Conservation (phyloP, 2,888 invertebrate species). For the Andrena fulva region DNA sequence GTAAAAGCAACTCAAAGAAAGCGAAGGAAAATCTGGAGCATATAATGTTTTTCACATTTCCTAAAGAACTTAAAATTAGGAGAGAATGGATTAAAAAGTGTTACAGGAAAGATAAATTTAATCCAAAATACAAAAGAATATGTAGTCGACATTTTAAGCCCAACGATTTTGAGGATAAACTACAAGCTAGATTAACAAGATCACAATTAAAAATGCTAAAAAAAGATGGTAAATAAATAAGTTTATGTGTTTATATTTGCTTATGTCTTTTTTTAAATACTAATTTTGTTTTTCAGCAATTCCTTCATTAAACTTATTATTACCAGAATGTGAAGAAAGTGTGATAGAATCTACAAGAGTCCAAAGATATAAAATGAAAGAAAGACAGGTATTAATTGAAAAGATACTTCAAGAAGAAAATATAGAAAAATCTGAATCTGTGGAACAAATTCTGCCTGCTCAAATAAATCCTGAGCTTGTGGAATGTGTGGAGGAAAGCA, state of each 20-base stretch:
- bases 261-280: conserved; percentile 1
- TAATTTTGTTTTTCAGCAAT: conserved; percentile 13
- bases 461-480: not conserved
- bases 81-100: not conserved
- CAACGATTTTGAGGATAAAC: not conserved
- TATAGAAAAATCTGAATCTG: not conserved
- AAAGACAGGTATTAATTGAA: conserved; percentile 9
- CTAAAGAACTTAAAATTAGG: not conserved
- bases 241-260: not conserved
- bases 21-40: no score
- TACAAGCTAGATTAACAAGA: conserved; percentile 1
- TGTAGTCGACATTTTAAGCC: conserved; percentile 1
- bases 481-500: not conserved
- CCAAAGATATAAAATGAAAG: not conserved
- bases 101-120: conserved; percentile 2
- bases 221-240: not conserved
- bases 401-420: conserved; percentile 9
- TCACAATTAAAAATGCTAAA: not conserved
- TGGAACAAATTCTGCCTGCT: not conserved
- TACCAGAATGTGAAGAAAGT: conserved; percentile 1
- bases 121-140: conserved; percentile 2
- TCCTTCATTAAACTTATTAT: conserved; percentile 11
- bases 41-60: not conserved
- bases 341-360: not conserved
- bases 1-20: no score